phyloP scores from a whole-genome alignment of 1,140 invertebrate genomes.

The Goniozus legneri region DNA sequence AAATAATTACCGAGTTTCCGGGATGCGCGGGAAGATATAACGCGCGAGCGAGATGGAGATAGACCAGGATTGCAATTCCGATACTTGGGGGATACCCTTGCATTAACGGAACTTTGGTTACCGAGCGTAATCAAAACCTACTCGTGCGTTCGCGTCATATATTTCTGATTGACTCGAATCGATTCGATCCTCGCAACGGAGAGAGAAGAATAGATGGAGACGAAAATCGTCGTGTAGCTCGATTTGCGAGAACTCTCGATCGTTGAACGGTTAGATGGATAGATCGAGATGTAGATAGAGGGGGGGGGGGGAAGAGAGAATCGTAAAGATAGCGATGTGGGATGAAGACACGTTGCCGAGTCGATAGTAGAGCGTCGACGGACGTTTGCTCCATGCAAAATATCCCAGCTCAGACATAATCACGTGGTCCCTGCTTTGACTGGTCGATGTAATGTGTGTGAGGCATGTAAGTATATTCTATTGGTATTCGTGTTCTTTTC shows the following conservation, averaged over 20 bases:
- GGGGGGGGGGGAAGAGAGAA: background rate
- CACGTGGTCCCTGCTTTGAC: constrained; percentile 58
- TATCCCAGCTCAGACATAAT: constrained; percentile 56
- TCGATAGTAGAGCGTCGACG: constrained; percentile 50
- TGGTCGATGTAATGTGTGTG: constrained; percentile 50
- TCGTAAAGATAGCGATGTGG: background rate
- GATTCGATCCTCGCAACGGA: too few relatives aligned
- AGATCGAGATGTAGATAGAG: background rate
- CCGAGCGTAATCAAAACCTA: too few relatives aligned
- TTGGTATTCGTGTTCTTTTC: constrained; percentile 21
- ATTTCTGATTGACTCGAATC: too few relatives aligned
- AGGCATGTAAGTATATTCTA: constrained; percentile 24
- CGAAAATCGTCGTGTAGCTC: constrained; percentile 16
- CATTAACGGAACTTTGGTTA: too few relatives aligned
- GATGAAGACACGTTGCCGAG: constrained; percentile 28
- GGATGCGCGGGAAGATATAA: too few relatives aligned
- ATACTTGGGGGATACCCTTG: too few relatives aligned
- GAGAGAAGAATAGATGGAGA: background rate
- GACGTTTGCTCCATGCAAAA: constrained; percentile 52
- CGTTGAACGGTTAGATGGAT: background rate
- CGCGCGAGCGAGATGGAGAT: too few relatives aligned
- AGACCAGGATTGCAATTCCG: too few relatives aligned
- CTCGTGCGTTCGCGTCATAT: too few relatives aligned
- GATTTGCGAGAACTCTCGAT: too few relatives aligned
- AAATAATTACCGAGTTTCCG: too few relatives aligned